Conservation (phyloP, 2,888 invertebrate genomes). For the Himalopsyche tibetana region DNA sequence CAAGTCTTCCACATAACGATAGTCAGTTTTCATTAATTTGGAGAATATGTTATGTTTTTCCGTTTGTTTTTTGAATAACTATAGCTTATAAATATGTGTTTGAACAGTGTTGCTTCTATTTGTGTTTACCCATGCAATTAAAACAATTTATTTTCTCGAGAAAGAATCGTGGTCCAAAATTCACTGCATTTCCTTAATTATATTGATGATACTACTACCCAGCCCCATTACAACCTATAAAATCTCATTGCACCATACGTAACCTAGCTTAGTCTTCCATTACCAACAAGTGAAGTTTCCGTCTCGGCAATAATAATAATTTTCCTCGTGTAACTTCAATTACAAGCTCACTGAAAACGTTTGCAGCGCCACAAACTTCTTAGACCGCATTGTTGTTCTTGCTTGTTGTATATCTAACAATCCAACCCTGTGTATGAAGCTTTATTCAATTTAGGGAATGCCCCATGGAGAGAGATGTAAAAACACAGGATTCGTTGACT, state of each 20-base stretch:
- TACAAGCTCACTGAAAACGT: conserved; percentile 34
- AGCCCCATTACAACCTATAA: not conserved
- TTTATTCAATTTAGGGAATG: not conserved
- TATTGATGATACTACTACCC: not conserved
- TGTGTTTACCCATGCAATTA: no score
- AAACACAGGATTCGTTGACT: not conserved
- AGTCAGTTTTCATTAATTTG: no score
- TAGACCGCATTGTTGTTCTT: conserved; percentile 25
- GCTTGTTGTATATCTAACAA: not conserved
- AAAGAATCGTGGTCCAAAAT: no score
- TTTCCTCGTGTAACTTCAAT: conserved; percentile 20
- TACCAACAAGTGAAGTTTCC: conserved; percentile 8
- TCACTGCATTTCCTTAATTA: not conserved
- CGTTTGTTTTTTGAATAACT: no score
- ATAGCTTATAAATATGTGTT: no score
- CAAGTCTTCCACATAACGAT: no score
- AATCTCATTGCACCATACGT: conserved; percentile 1
- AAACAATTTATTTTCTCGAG: no score
- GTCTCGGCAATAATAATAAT: conserved; percentile 21
- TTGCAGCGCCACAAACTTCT: conserved; percentile 32
- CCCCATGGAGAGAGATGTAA: conserved; percentile 1
- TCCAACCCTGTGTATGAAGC: conserved; percentile 1
- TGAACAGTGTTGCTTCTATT: no score
- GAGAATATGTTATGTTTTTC: no score
- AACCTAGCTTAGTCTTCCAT: not conserved